Conservation (phyloP, 2,888 invertebrate genomes). For the Dascillus cervinus region DNA sequence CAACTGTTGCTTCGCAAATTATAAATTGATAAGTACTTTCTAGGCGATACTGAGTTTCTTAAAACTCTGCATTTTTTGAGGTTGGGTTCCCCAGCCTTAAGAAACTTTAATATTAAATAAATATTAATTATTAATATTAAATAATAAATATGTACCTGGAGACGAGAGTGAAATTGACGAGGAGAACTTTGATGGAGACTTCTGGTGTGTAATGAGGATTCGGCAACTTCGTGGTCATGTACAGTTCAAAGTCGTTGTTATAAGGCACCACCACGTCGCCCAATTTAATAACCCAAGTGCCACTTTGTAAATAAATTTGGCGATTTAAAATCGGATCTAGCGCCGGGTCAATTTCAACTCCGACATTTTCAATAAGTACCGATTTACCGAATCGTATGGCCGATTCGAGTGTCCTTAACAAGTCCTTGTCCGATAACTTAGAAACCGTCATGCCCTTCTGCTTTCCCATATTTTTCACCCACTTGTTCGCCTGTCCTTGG, state of each 20-base stretch:
- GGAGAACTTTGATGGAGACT: slow-evolving; percentile 73
- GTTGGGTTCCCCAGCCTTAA: too few relatives aligned
- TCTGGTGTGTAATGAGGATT: slow-evolving; percentile 89
- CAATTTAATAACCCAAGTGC: slow-evolving; percentile 66
- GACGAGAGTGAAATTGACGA: slow-evolving; percentile 86
- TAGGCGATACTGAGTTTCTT: too few relatives aligned
- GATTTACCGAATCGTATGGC: slow-evolving; percentile 67
- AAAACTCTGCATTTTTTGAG: too few relatives aligned
- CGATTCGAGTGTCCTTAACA: slow-evolving; percentile 61
- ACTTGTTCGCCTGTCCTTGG: slow-evolving; percentile 86
- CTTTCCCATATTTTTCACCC: slow-evolving; percentile 86
- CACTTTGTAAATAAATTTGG: slow-evolving; percentile 71
- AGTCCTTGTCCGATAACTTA: slow-evolving; percentile 65
- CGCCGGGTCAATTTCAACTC: slow-evolving; percentile 76
- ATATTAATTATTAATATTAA: slow-evolving; percentile 2
- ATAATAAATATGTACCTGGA: slow-evolving; percentile 62
- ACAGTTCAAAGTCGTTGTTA: slow-evolving; percentile 69
- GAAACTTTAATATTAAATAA: background rate
- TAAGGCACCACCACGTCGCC: slow-evolving; percentile 81
- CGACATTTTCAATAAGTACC: slow-evolving; percentile 77
- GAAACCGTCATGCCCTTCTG: slow-evolving; percentile 59
- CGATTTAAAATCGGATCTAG: slow-evolving; percentile 74
- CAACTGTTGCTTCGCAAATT: too few relatives aligned
- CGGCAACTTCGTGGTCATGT: slow-evolving; percentile 79
- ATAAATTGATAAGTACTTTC: too few relatives aligned